Evolutionary conservation across 2,888 invertebrate species (phyloP).

Genomic region (Temnothorax unifasciatus): DNA sequence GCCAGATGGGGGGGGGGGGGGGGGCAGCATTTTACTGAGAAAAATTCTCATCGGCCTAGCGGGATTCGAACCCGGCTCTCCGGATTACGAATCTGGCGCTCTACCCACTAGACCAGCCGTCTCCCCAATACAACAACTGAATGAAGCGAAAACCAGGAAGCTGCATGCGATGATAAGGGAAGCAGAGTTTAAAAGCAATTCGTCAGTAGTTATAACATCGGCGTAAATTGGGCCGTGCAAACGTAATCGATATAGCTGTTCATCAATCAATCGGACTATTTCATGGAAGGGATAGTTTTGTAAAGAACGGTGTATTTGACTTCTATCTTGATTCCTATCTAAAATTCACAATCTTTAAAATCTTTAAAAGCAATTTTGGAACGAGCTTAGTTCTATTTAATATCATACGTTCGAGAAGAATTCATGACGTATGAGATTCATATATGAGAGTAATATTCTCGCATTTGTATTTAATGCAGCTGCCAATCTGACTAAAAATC

Average conservation of each 20-base stretch:
- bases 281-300: conserved; percentile 34
- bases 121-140: too few relatives aligned
- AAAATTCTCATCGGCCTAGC: too few relatives aligned
- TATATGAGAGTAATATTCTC: neutral
- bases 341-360: conserved; percentile 42
- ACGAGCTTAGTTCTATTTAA: conserved; percentile 57
- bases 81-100: too few relatives aligned
- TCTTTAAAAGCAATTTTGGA: conserved; percentile 48
- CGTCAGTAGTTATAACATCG: too few relatives aligned
- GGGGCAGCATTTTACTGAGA: too few relatives aligned
- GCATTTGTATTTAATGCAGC: neutral
- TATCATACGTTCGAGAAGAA: conserved; percentile 46
- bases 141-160: too few relatives aligned
- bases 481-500: conserved; percentile 1
- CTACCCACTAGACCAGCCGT: too few relatives aligned
- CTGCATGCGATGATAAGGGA: too few relatives aligned
- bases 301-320: conserved; percentile 34
- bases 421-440: conserved; percentile 46
- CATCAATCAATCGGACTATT: conserved; percentile 5
- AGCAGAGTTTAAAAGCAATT: too few relatives aligned
- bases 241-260: conserved; percentile 22
- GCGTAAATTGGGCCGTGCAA: too few relatives aligned
- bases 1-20: too few relatives aligned
- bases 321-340: conserved; percentile 26
- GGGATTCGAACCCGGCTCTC: too few relatives aligned